Evolutionary conservation across 2,888 invertebrate species (phyloP).

Genomic region (Temnothorax unifasciatus): DNA sequence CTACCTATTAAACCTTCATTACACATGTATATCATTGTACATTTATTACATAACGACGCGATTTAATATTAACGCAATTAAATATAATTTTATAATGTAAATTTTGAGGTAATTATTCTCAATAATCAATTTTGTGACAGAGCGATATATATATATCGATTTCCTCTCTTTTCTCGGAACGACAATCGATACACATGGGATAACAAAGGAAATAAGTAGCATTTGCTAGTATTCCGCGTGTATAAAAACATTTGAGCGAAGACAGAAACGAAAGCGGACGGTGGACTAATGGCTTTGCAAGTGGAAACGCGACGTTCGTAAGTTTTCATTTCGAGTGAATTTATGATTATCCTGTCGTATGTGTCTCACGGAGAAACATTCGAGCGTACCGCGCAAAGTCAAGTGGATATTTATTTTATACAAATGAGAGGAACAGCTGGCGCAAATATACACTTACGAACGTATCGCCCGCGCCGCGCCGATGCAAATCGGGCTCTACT

Average conservation of each 20-base stretch:
- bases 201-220: neutral
- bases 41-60: neutral
- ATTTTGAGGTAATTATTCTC: neutral
- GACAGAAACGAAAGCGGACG: neutral
- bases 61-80: neutral
- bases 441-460: neutral
- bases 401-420: conserved; percentile 2
- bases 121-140: neutral
- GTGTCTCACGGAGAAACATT: neutral
- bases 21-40: neutral
- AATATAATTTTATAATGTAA: neutral
- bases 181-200: neutral
- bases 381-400: neutral
- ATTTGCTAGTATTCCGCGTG: neutral
- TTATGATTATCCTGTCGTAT: neutral
- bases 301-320: neutral
- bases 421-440: neutral
- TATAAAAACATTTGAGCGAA: neutral
- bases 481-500: conserved; percentile 40
- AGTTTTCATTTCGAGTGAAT: neutral
- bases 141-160: conserved; percentile 23
- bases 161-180: conserved; percentile 6
- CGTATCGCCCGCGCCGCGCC: neutral
- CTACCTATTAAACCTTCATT: neutral
- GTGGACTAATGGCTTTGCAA: neutral